Conservation (phyloP, 2,888 invertebrate species). For the Colletes collaris region DNA sequence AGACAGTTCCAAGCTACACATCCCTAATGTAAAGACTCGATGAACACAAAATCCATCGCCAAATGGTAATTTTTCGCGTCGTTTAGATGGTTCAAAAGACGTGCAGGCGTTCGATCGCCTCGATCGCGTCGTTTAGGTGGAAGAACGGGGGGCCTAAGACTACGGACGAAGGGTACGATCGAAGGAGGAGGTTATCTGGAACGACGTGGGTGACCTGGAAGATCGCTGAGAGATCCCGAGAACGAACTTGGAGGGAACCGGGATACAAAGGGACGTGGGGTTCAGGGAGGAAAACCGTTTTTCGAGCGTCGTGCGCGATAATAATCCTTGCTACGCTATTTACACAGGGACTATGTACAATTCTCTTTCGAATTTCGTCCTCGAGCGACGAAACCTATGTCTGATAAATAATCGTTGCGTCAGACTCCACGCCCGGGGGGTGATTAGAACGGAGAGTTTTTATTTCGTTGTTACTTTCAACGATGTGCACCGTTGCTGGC, state of each 20-base stretch:
- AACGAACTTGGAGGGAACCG: neutral
- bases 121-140: too few relatives aligned
- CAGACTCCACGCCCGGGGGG: slow-evolving; percentile 11
- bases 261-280: slow-evolving; percentile 1
- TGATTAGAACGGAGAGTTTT: slow-evolving; percentile 43
- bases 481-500: slow-evolving; percentile 50
- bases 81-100: too few relatives aligned
- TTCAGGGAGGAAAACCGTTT: slow-evolving; percentile 45
- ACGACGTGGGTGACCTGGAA: neutral
- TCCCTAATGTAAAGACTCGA: too few relatives aligned
- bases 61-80: too few relatives aligned
- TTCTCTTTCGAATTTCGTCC: slow-evolving; percentile 47
- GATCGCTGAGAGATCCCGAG: neutral
- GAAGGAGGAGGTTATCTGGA: neutral
- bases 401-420: slow-evolving; percentile 49
- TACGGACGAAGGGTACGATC: neutral
- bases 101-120: too few relatives aligned
- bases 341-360: slow-evolving; percentile 73
- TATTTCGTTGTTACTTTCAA: slow-evolving; percentile 62
- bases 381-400: slow-evolving; percentile 29
- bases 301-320: slow-evolving; percentile 52
- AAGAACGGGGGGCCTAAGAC: too few relatives aligned
- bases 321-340: slow-evolving; percentile 71
- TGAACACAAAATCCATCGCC: too few relatives aligned
- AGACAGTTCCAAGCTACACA: too few relatives aligned